These are phyloP conservation scores for Hippasteria phrygiana DNA, from an alignment of 53 echinoderm and acorn worm species.

Conservation along the genomic window DNA sequence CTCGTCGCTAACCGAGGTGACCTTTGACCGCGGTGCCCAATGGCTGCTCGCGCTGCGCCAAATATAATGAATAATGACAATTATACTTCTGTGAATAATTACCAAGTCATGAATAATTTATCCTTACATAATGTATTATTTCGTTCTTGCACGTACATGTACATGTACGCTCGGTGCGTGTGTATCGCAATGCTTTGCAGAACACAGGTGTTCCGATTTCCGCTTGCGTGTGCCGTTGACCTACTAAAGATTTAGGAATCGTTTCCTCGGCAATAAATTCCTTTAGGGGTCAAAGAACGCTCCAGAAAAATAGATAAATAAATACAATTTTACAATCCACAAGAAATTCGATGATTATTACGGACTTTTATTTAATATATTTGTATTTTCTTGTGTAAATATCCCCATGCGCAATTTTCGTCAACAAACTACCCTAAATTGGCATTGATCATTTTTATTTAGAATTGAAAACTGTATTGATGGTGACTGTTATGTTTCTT, in stretches of 20 bases:
- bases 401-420: no score
- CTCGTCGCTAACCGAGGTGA: conserved; percentile 60
- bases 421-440: no score
- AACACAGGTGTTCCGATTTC: not conserved
- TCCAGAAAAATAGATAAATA: no score
- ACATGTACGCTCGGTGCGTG: not conserved
- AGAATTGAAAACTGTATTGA: no score
- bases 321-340: no score
- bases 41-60: not conserved
- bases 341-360: no score
- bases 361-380: no score
- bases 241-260: not conserved
- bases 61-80: conserved; percentile 44
- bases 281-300: not conserved
- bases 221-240: conserved; percentile 7
- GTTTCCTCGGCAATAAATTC: not conserved
- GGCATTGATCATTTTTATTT: no score
- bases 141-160: not conserved
- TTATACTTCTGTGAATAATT: not conserved
- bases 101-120: conserved; percentile 9
- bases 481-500: no score
- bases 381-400: no score
- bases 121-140: not conserved
- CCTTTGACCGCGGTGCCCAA: conserved; percentile 29
- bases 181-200: not conserved